A percentile compares a stretch with the other conserved stretches of the same genome.
Conservation (phyloP, 2,888 invertebrate genomes). For the Ichneumoninae sp. region DNA sequence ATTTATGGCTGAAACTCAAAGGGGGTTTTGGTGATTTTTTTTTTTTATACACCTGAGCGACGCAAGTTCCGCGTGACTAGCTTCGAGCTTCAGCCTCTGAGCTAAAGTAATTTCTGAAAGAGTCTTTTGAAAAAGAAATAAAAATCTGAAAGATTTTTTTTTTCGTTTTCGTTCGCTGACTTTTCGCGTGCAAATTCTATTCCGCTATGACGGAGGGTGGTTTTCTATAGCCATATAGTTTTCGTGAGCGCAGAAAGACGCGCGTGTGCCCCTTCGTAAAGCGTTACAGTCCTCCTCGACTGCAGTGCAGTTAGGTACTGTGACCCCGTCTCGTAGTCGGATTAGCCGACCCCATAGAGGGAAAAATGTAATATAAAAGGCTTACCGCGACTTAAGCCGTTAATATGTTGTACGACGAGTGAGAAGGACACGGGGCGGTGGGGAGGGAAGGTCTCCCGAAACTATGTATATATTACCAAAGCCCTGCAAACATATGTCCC, state of each 20-base stretch:
- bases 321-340: slow-evolving; percentile 77
- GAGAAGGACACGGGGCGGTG: slow-evolving; percentile 35
- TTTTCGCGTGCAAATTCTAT: background rate
- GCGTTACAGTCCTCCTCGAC: slow-evolving; percentile 38
- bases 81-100: background rate
- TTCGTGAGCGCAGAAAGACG: slow-evolving; percentile 7
- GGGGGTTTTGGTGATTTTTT: background rate
- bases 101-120: background rate
- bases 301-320: slow-evolving; percentile 57
- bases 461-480: slow-evolving; percentile 82
- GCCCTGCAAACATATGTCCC: slow-evolving; percentile 81
- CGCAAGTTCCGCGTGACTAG: background rate
- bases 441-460: slow-evolving; percentile 70
- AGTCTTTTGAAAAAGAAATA: background rate
- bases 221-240: slow-evolving; percentile 2
- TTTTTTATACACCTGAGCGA: background rate
- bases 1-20: background rate
- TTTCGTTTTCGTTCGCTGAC: background rate
- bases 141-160: too few species aligned
- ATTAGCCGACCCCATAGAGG: slow-evolving; percentile 84
- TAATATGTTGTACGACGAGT: slow-evolving; percentile 83
- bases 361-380: slow-evolving; percentile 85
- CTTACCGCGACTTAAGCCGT: slow-evolving; percentile 83
- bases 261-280: slow-evolving; percentile 48
- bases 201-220: background rate